phyloP scores from a whole-genome alignment of 2,797 vertebrate species.

The Platalea minor region DNA sequence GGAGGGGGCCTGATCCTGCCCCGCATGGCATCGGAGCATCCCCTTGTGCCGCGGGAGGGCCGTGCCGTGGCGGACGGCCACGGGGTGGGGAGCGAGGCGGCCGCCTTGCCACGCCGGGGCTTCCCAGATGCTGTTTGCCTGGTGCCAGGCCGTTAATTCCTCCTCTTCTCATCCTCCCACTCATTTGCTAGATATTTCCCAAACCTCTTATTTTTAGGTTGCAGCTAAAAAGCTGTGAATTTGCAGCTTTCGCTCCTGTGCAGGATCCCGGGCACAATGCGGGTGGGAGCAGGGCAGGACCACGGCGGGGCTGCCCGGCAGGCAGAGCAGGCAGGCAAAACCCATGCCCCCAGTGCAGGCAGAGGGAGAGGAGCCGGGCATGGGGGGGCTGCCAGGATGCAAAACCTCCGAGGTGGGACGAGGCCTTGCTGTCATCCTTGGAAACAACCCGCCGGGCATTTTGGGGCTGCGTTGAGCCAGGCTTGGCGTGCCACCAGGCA shows the following conservation, averaged over 20 bases:
- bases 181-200: slow-evolving; percentile 73
- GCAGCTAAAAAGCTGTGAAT: slow-evolving; percentile 76
- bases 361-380: neutral
- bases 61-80: accelerated
- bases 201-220: slow-evolving; percentile 78
- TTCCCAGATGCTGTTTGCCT: slow-evolving; percentile 40
- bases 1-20: neutral
- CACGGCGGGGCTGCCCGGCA: accelerated
- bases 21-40: accelerated
- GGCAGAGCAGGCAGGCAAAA: neutral
- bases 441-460: neutral
- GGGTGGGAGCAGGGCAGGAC: neutral
- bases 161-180: slow-evolving; percentile 68
- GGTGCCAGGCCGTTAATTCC: slow-evolving; percentile 63
- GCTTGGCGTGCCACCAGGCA: neutral
- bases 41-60: neutral
- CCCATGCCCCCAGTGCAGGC: accelerated
- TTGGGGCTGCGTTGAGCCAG: neutral
- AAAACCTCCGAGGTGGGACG: accelerated
- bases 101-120: neutral
- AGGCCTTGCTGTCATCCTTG: neutral
- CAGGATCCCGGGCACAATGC: neutral
- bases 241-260: slow-evolving; percentile 68
- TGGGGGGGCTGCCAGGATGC: neutral
- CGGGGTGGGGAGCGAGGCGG: neutral